A percentile compares a stretch with the other conserved stretches of the same genome.
phyloP scores from a whole-genome alignment of 2,113 vertebrate genomes.

The Bolborhynchus lineola region DNA sequence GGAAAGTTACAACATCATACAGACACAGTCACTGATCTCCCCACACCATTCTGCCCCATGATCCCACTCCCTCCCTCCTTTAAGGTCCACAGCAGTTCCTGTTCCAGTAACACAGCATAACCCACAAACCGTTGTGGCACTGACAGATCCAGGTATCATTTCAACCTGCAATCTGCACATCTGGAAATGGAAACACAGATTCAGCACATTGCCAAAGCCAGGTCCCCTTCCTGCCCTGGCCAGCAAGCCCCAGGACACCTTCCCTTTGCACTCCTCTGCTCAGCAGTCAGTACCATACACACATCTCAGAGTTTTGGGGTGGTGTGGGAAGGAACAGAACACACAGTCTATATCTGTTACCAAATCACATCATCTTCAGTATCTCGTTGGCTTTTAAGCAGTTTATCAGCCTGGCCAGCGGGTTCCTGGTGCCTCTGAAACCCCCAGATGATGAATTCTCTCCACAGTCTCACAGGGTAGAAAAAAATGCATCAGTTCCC shows the following conservation, averaged over 20 bases:
- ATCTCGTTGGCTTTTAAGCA: neutral
- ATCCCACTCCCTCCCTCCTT: neutral
- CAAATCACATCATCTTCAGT: neutral
- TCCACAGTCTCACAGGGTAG: neutral
- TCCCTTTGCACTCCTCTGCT: neutral
- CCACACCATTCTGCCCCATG: accelerated
- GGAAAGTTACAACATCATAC: accelerated
- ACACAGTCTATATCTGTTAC: accelerated
- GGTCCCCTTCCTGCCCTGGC: neutral
- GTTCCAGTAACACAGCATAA: neutral
- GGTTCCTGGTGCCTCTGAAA: neutral
- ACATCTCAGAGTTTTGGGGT: accelerated
- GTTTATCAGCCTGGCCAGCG: neutral
- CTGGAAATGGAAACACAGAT: too few relatives aligned
- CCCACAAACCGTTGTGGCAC: accelerated
- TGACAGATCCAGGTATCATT: accelerated
- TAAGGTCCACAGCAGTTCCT: accelerated
- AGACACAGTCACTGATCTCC: too few relatives aligned
- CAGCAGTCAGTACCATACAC: accelerated
- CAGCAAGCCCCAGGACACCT: accelerated
- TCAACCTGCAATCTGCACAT: accelerated
- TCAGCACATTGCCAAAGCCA: neutral
- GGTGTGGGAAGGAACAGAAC: neutral
- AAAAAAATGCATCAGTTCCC: neutral
- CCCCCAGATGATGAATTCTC: neutral